These are phyloP conservation scores for Drosophila ercepeae DNA, from an alignment of 1,140 invertebrate genomes.

Conservation along the genomic window DNA sequence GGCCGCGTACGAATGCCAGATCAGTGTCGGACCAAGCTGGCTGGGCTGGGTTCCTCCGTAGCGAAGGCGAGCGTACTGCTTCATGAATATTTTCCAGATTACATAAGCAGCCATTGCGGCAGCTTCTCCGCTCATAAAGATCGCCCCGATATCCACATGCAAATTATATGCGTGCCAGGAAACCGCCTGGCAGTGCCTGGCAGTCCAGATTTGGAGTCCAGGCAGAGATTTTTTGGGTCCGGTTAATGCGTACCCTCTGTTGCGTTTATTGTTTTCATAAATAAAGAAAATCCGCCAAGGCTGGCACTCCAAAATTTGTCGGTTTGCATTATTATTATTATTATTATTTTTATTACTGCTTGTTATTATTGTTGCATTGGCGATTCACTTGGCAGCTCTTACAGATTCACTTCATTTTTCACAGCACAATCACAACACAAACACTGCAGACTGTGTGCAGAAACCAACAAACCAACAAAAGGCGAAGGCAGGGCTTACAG, in stretches of 20 bases:
- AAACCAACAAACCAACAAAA: conserved; percentile 46
- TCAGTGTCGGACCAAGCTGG: conserved; percentile 64
- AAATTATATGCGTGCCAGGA: conserved; percentile 82
- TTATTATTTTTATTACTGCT: conserved; percentile 53
- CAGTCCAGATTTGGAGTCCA: conserved; percentile 19
- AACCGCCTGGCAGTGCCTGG: conserved; percentile 41
- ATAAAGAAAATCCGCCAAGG: conserved; percentile 53
- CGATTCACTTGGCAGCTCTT: conserved; percentile 67
- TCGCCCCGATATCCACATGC: conserved; percentile 65
- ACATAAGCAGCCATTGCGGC: conserved; percentile 79
- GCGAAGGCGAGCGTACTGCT: conserved; percentile 78
- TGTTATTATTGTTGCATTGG: conserved; percentile 52
- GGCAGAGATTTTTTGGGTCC: conserved; percentile 15
- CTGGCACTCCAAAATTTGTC: conserved; percentile 64
- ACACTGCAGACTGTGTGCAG: conserved; percentile 4
- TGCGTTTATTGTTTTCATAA: conserved; percentile 82
- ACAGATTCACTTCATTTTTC: conserved; percentile 80
- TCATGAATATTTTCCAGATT: conserved; percentile 83
- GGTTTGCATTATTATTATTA: conserved; percentile 73
- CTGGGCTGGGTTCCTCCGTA: conserved; percentile 49
- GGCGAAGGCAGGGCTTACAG: conserved; percentile 24
- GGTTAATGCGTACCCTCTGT: conserved; percentile 74
- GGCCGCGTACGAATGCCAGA: conserved; percentile 75
- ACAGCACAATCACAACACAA: conserved; percentile 33
- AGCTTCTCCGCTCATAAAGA: conserved; percentile 29